These are phyloP conservation scores for Lasiurus cinereus DNA, from an alignment of 2,113 vertebrate genomes.

Conservation along the genomic window DNA sequence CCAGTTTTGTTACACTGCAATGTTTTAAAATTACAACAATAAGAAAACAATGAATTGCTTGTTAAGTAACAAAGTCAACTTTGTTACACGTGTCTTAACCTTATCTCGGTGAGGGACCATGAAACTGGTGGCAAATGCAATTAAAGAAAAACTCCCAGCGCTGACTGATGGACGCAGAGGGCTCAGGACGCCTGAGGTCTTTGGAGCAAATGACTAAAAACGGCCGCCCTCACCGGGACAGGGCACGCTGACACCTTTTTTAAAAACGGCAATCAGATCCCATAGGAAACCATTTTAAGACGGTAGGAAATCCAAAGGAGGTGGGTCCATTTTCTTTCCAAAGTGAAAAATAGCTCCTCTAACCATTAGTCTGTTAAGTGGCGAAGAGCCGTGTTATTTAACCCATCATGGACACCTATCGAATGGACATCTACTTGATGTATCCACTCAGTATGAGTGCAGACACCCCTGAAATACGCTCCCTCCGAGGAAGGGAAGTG, in stretches of 20 bases:
- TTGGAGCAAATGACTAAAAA: not conserved
- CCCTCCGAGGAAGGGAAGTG: not conserved
- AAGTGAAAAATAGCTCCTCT: not conserved
- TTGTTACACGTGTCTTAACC: not conserved
- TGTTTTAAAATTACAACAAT: not conserved
- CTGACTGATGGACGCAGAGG: not conserved
- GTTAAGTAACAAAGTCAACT: not conserved
- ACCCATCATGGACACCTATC: not conserved
- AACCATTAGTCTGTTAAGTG: not conserved
- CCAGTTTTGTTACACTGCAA: no score
- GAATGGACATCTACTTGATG: not conserved
- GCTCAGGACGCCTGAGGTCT: not conserved
- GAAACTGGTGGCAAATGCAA: not conserved
- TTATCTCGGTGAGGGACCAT: not conserved
- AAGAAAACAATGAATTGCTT: not conserved
- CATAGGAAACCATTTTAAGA: not conserved
- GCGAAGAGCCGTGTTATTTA: not conserved
- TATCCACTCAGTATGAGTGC: not conserved
- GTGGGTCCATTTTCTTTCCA: not conserved
- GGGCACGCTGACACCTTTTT: not conserved
- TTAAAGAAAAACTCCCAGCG: not conserved
- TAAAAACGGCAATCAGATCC: not conserved
- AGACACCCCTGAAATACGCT: not conserved
- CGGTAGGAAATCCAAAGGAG: not conserved
- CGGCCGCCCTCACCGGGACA: not conserved